Evolutionary conservation across 1,140 invertebrate genomes (phyloP).

Genomic region (Carposina sasakii): DNA sequence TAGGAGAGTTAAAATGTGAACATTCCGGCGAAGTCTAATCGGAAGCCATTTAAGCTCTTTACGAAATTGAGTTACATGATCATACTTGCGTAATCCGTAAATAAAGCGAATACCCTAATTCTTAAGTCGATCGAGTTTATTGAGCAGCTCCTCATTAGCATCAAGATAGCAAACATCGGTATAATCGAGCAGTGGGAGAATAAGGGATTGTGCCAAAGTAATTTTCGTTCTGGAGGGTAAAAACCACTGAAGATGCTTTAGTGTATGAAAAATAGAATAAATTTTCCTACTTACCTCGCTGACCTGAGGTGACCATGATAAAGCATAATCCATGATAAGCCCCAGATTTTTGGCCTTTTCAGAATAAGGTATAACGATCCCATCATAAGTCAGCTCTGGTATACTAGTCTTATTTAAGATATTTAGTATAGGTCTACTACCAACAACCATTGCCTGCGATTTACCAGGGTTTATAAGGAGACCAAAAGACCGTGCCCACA

Average conservation of each 20-base stretch:
- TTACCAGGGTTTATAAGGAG: background rate
- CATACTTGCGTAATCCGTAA: background rate
- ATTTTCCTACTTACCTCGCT: background rate
- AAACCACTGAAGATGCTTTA: background rate
- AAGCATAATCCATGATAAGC: background rate
- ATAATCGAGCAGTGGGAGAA: background rate
- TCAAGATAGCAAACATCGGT: background rate
- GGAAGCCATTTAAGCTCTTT: background rate
- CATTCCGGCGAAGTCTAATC: too few species aligned
- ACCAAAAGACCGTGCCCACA: background rate
- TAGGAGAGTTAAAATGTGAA: too few species aligned
- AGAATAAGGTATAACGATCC: background rate
- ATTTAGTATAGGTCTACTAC: background rate
- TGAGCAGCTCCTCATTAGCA: background rate
- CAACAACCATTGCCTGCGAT: background rate
- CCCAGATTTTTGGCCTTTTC: background rate
- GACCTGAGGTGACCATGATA: background rate
- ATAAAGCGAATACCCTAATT: background rate
- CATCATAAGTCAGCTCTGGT: background rate
- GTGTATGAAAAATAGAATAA: background rate
- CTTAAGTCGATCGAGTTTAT: background rate
- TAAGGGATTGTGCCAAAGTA: background rate
- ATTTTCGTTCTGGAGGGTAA: background rate
- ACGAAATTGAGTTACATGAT: background rate
- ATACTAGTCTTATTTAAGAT: background rate